Evolutionary conservation across 2,113 vertebrate species (phyloP), one percentile per base, ranked within the genome.

Genomic region (Gobiocypris rarus): DNA sequence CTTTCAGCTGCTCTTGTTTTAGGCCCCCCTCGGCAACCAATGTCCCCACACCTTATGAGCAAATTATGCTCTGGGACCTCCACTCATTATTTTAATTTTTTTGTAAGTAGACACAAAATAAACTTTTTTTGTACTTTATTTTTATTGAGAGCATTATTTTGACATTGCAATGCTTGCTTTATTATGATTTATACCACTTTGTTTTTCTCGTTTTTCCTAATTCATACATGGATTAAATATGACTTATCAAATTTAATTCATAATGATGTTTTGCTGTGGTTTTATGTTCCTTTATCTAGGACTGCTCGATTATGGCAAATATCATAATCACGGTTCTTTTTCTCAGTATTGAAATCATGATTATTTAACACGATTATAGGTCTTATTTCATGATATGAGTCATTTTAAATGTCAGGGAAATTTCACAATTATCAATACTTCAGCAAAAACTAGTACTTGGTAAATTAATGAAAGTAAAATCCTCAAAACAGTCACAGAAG

Each of bases 1-100:
- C 59, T 81, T 81, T 84, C 70, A 83, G 31, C 56, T 59, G 69
- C 50, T 79, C 74, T 71, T 83, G 56, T 78, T 61, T 78, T 61
- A 45, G 56, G 81, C 70, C 69, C 3, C 34, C 34, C 34, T 4
- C 4, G 5, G 34, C 13, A 56, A 59, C 43, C 71, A 28, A 17
- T 1, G 48, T 3, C 3, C 52, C 17, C 14, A 28, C 26, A 58
- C 26, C 19, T 75, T 31, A 31, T 83, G 41, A 24, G 38, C 70
- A 75, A 75, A 50, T 61, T 38, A 83, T 75, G 70, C 41, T 48
- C 41, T 59, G 52, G 9, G 75, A 74, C n/a, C 67, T 71, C 56
- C 71, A 59, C 43, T 52, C 28, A 48, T 24, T n/a, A n/a, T n/a
- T n/a, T n/a, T 80, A 58, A 24, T 48, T 50, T 67, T 41, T 67